Base-by-base conservation (phyloP, 2,888 invertebrate genomes). In the Tachystola acroxantha region DNA sequence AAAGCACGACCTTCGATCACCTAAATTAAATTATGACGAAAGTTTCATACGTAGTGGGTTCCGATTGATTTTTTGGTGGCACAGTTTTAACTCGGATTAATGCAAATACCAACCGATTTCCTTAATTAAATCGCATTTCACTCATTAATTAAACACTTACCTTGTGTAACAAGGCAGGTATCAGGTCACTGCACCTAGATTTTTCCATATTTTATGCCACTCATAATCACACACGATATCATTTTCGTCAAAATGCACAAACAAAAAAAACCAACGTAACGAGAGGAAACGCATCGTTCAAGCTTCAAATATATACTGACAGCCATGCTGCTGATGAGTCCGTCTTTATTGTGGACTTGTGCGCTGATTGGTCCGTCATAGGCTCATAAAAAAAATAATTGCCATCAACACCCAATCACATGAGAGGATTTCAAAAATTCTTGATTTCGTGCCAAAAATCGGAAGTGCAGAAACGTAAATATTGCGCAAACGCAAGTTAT, bases 221-320 rank as follows among this genome's bases (percentile, higher is more conserved):
- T 70, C 60, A 81, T 74, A 78, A 68, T 85, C 84, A 88, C 88
- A 88, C 81, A 72, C 87, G 80, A 79, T 74, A 81, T 66, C 82
- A 87, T 86, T 80, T 76, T 80, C 82, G 81, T 75, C 73, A 74
- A 75, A 74, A 69, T 76, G 73, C 78, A 82, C 77, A 80, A 82
- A 84, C 75, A 86, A 84, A 85, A 88, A 87, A 88, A 84, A 79
- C 80, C 88, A 87, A 87, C 81, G 75, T 88, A 89, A 91, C 90
- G 92, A 92, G 91, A 94, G 93, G 93, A 92, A 92, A 90, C 90
- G 91, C 93, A 94, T 94, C 90, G 89, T 91, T 85, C 90, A 90
- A 91, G 90, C 91, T 91, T 93, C 94, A 94, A 93, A 95, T 96
- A 94, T 96, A 96, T 96, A 97, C 95, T 96, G 96, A 93, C 95